Evolutionary conservation across 1,140 invertebrate genomes (phyloP).

Genomic region (Polypedilum pembai): DNA sequence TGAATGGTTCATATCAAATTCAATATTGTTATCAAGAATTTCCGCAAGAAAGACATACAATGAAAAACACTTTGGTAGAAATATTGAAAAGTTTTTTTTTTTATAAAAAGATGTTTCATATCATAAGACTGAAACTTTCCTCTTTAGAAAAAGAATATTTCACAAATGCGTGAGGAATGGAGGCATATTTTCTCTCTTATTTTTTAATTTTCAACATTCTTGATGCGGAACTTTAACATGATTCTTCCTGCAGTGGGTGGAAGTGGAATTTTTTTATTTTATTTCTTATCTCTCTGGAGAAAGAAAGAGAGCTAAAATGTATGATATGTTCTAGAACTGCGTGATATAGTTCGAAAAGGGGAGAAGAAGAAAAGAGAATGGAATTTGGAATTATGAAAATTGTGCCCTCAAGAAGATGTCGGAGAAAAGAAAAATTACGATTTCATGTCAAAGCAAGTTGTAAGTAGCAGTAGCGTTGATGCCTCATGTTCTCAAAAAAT

Average conservation of each 20-base stretch:
- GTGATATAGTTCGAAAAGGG: background rate
- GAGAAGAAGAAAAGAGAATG: background rate
- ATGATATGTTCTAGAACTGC: background rate
- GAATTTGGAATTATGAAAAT: background rate
- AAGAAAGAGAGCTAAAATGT: background rate
- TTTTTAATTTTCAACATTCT: conserved; percentile 8
- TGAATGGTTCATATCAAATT: too few relatives aligned
- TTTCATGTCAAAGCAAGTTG: background rate
- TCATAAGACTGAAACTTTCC: conserved; percentile 3
- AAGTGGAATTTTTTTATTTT: background rate
- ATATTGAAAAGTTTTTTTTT: background rate
- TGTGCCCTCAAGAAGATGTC: background rate
- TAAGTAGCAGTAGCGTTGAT: too few relatives aligned
- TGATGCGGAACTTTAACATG: conserved; percentile 12
- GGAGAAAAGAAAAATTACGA: background rate
- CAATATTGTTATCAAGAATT: too few relatives aligned
- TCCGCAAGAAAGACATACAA: too few relatives aligned
- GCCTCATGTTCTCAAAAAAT: background rate
- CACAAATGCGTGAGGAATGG: background rate
- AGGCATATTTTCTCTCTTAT: background rate
- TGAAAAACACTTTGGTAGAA: too few relatives aligned
- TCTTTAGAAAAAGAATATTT: background rate
- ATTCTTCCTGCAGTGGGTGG: background rate
- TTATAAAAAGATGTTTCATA: conserved; percentile 14
- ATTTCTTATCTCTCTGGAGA: background rate